phyloP scores from a whole-genome alignment of 2,888 invertebrate genomes.

The Lymantria dispar region DNA sequence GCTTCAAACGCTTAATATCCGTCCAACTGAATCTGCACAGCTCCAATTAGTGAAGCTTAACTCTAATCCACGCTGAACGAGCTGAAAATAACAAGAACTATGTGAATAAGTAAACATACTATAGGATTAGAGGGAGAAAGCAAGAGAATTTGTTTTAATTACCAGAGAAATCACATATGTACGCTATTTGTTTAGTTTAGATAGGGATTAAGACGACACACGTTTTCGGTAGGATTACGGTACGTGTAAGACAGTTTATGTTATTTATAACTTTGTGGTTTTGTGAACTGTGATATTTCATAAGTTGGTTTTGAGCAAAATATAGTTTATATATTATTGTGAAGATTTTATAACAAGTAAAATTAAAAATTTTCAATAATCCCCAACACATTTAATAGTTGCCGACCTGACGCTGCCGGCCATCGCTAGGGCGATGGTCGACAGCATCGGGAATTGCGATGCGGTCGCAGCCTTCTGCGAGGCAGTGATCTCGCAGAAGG shows the following conservation, averaged over 20 bases:
- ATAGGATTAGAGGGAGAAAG: conserved; percentile 40
- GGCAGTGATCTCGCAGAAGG: too few relatives aligned
- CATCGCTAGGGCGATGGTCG: too few relatives aligned
- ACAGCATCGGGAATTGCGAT: too few relatives aligned
- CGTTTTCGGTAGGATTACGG: conserved; percentile 7
- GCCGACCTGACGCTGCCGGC: too few relatives aligned
- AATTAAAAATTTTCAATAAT: too few relatives aligned
- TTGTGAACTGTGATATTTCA: background rate
- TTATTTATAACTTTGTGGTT: conserved; percentile 4
- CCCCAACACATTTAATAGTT: too few relatives aligned
- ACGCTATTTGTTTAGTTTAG: conserved; percentile 27
- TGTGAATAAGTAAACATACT: conserved; percentile 52
- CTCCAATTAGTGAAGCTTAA: conserved; percentile 68
- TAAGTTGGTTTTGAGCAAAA: background rate
- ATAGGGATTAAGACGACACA: conserved; percentile 15
- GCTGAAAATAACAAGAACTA: conserved; percentile 62
- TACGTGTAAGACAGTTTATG: conserved; percentile 5
- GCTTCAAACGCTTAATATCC: conserved; percentile 17
- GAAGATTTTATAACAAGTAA: too few relatives aligned
- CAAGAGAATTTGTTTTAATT: conserved; percentile 54
- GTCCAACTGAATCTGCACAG: conserved; percentile 41
- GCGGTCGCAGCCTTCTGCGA: too few relatives aligned
- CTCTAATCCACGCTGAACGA: conserved; percentile 61
- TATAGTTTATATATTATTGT: background rate
- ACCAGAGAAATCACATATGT: conserved; percentile 26